These are phyloP conservation scores for Garrulus glandarius DNA, from an alignment of 2,797 vertebrate species.

Conservation along the genomic window DNA sequence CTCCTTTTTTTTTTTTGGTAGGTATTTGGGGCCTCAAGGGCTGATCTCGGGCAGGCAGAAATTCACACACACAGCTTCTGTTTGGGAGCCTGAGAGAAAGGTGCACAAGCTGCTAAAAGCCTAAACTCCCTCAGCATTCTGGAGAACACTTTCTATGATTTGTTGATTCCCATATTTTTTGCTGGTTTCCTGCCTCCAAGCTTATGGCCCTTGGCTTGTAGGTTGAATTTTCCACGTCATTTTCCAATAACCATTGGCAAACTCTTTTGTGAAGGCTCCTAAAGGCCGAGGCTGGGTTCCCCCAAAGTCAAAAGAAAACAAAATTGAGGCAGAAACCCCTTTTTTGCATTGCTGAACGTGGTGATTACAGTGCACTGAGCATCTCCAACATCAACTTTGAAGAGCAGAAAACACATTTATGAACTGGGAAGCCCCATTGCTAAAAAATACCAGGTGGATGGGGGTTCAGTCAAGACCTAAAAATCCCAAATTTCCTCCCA, in stretches of 20 bases:
- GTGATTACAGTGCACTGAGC: neutral
- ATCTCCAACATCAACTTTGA: neutral
- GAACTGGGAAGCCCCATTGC: neutral
- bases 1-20: neutral
- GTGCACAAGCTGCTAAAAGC: neutral
- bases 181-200: neutral
- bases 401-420: neutral
- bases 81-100: neutral
- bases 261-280: neutral
- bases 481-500: accelerated
- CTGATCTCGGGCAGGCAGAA: neutral
- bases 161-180: neutral
- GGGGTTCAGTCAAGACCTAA: neutral
- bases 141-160: accelerated
- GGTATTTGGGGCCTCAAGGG: neutral
- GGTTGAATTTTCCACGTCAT: neutral
- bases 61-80: accelerated
- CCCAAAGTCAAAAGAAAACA: neutral
- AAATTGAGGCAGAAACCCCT: neutral
- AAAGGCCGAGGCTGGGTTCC: neutral
- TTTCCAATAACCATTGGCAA: neutral
- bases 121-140: neutral
- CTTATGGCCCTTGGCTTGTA: neutral
- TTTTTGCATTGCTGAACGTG: neutral
- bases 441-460: neutral